Base-by-base conservation (phyloP, 2,113 vertebrate genomes). In the Otocyon megalotis region DNA sequence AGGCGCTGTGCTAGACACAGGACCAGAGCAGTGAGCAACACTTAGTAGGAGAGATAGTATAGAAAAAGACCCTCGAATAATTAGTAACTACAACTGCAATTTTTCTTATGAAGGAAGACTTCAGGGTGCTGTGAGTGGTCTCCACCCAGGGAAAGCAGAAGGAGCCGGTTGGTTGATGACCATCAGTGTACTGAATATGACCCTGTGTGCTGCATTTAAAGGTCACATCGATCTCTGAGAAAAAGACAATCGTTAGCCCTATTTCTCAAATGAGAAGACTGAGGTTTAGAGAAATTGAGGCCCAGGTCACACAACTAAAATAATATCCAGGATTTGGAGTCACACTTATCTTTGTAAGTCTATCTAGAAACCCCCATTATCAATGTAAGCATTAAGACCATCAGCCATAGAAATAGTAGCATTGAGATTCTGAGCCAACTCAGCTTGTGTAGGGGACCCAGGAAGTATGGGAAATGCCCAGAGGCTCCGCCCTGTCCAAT, bases 1-100 rank as follows among this genome's bases (percentile, higher is more conserved):
- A 20, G 72, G 20, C 7, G 26, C 77, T n/a, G 4, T 6, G 53
- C 35, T 4, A 24, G 37, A 77, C 32, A 2, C 0, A 0, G 37
- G 3, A 13, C 76, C 12, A 2, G 79, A 35, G 22, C 83, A 7
- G 30, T 35, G 16, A 93, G 67, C 35, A 12, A 63, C n/a, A 12
- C 58, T 71, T 26, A 26, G 19, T 9, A 69, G 54, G 77, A 90
- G 35, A 93, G 43, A 77, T 3, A 11, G 28, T 7, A 13, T 12
- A 63, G 35, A 65, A 22, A 56, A 82, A 53, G 53, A 19, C 19
- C 71, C 14, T 19, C 53, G 48, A 69, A 26, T 19, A 58, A 77
- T 9, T 63, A 35, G 37, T 37, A 13, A 43, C 37, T n/a, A 19
- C 48, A 30, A 17, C 8, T 62, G 22, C 19, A 48, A 60, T 85